Evolutionary conservation across 2,888 invertebrate genomes (phyloP).

Genomic region (Xylocampa areola): DNA sequence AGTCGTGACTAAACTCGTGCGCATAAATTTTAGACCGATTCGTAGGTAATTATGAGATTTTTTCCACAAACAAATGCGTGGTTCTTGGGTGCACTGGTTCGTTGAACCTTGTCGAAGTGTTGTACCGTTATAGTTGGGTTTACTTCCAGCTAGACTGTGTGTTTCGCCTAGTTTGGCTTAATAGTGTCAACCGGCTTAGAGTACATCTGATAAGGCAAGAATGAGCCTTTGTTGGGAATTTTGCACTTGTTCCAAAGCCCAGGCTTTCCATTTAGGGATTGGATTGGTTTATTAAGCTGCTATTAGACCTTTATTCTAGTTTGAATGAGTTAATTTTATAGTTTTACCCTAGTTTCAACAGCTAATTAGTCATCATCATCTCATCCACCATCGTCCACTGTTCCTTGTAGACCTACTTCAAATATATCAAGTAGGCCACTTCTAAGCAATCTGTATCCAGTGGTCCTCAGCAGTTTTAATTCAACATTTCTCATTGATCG

Average conservation of each 20-base stretch:
- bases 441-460: too few species aligned
- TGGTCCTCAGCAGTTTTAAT: too few species aligned
- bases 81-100: constrained; percentile 65
- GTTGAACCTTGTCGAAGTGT: constrained; percentile 68
- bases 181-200: constrained; percentile 42
- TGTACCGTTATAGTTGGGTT: constrained; percentile 73
- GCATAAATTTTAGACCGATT: constrained; percentile 50
- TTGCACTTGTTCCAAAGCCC: constrained; percentile 2
- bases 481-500: too few species aligned
- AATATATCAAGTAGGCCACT: too few species aligned
- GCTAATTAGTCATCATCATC: too few species aligned
- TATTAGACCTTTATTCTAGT: background rate
- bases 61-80: constrained; percentile 70
- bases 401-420: too few species aligned
- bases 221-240: constrained; percentile 22
- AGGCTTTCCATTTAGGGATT: background rate
- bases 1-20: constrained; percentile 52
- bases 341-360: too few species aligned
- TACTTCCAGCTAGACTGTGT: constrained; percentile 75
- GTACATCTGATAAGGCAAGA: constrained; percentile 46
- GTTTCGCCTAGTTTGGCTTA: constrained; percentile 32
- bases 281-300: constrained; percentile 3
- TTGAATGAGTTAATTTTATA: too few species aligned
- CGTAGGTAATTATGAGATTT: constrained; percentile 67
- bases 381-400: too few species aligned